Conservation (phyloP, 2,888 invertebrate genomes). For the Scaptomyza reducta region DNA sequence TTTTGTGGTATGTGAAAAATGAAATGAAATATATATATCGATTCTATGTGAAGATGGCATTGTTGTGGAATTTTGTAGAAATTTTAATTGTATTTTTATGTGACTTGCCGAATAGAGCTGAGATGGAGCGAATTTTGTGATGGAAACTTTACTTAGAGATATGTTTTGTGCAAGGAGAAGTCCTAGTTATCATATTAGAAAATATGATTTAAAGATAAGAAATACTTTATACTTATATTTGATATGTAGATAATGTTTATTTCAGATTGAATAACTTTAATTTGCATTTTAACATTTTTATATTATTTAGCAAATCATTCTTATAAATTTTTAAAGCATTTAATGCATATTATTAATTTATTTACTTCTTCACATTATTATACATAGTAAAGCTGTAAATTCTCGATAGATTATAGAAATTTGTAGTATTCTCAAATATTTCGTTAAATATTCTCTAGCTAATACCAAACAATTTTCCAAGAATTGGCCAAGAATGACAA, state of each 20-base stretch:
- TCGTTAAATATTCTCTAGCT: slow-evolving; percentile 11
- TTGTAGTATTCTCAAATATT: neutral
- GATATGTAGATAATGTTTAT: too few species aligned
- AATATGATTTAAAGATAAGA: too few species aligned
- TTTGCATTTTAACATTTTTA: neutral
- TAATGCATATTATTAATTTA: neutral
- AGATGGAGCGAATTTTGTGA: neutral
- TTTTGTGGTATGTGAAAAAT: slow-evolving; percentile 18
- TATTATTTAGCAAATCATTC: neutral
- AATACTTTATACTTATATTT: too few species aligned
- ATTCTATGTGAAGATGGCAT: neutral
- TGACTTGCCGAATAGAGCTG: neutral
- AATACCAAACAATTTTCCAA: slow-evolving; percentile 7
- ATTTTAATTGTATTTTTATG: neutral
- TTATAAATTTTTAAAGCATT: too few species aligned
- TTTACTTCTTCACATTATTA: too few species aligned
- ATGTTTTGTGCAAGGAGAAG: too few species aligned
- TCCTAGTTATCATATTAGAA: too few species aligned
- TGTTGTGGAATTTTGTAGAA: neutral
- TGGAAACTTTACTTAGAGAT: neutral
- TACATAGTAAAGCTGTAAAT: neutral
- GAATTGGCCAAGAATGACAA: slow-evolving; percentile 33
- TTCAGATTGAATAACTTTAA: too few species aligned
- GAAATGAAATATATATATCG: slow-evolving; percentile 15
- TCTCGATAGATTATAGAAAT: neutral